Base-by-base conservation (phyloP, 1,140 invertebrate genomes). In the Venustaconcha ellipsiformis region DNA sequence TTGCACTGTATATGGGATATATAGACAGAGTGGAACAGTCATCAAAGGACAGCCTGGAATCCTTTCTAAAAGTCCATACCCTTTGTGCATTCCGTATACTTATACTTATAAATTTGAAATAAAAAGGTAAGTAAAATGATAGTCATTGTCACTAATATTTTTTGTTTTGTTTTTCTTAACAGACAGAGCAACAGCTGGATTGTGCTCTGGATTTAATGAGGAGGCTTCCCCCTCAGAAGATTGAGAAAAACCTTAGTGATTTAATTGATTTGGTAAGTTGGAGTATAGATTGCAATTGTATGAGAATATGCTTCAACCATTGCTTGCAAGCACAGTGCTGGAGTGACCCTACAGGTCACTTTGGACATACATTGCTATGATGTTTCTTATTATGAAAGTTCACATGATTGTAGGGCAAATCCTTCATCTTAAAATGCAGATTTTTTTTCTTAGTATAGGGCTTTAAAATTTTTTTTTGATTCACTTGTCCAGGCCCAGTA, bases 201-300 rank as follows among this genome's bases (percentile, higher is more conserved):
- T 98, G 96, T 92, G 97, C 98, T 60, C 91, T 99, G 83, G 99
- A 99, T 92, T 92, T 99, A 84, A 99, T 99, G 98, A 92, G 99
- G 83, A 94, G 99, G 84, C 91, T 99, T 86, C 99, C 99, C 80
- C 99, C 99, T 78, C 98, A 99, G 91, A 96, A 99, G 91, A 99
- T 99, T 85, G 98, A 99, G 88, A 98, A 99, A 89, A 99, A 99
- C 91, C 92, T 99, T 65, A 96, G 95, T 90, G 97, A 99, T 92
- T 92, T 99, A 81, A 99, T 99, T 84, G 97, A 99, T 90, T 91
- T 99, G 87, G 91, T 92, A 83, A 84, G 88, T 56, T 72, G 59
- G 62, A 26, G 26, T 30, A 30, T 30, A 30, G 26, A 30, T 30
- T 30, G 26, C 26, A 30, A 30, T 30, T 30, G 37, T 11, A 6